phyloP scores from a whole-genome alignment of 2,797 vertebrate genomes.

The Macrochelys suwanniensis region DNA sequence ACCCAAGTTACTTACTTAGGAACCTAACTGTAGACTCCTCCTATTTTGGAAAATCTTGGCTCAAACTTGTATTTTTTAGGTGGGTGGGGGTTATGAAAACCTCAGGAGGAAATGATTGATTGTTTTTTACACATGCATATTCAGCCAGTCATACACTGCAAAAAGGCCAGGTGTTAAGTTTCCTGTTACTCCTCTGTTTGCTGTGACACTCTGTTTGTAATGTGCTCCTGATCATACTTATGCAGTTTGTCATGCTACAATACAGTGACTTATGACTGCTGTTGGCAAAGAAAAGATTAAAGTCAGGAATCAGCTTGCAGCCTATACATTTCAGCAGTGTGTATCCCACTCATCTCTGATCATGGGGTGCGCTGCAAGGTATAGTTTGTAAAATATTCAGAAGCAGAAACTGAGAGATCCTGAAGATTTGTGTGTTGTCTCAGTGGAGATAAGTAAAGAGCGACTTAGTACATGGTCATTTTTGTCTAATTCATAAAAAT shows the following conservation, averaged over 20 bases:
- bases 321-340: background rate
- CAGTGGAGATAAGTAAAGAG: background rate
- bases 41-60: background rate
- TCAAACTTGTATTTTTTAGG: slow-evolving; percentile 16
- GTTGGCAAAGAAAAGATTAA: background rate
- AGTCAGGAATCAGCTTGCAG: background rate
- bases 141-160: background rate
- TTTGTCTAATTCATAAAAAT: background rate
- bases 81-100: background rate
- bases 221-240: background rate
- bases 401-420: background rate
- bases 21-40: background rate
- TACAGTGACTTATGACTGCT: background rate
- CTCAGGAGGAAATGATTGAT: background rate
- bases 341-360: background rate
- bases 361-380: background rate
- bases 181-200: background rate
- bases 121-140: background rate
- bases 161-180: background rate
- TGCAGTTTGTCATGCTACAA: fast-evolving
- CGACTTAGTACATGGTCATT: background rate
- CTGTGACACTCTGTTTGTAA: background rate
- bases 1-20: background rate
- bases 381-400: slow-evolving; percentile 19
- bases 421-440: slow-evolving; percentile 5